phyloP scores from a whole-genome alignment of 2,888 invertebrate genomes.

The Morpho deidamia region DNA sequence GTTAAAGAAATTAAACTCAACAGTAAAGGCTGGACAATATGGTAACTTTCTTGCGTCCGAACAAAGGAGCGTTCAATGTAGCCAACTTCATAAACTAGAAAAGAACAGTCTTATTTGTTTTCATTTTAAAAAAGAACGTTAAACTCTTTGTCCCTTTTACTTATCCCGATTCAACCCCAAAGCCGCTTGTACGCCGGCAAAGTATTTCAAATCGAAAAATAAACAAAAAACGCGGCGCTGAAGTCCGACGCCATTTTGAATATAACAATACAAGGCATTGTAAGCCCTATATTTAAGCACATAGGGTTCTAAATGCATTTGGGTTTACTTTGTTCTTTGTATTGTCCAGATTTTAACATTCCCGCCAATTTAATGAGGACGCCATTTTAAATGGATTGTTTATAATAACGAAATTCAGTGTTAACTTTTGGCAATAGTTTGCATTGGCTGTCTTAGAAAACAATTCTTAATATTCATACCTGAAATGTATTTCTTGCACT shows the following conservation, averaged over 20 bases:
- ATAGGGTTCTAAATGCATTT: slow-evolving; percentile 23
- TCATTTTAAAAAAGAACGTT: slow-evolving; percentile 10
- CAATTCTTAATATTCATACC: too few species aligned
- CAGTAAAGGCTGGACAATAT: background rate
- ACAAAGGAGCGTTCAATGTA: too few species aligned
- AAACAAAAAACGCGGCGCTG: slow-evolving; percentile 41
- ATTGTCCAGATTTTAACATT: slow-evolving; percentile 25
- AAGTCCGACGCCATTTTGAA: slow-evolving; percentile 57
- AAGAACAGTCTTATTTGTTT: slow-evolving; percentile 3
- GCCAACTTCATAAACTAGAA: background rate
- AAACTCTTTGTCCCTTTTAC: slow-evolving; percentile 23
- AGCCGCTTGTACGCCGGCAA: slow-evolving; percentile 37
- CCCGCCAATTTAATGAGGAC: slow-evolving; percentile 44
- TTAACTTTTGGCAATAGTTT: too few species aligned
- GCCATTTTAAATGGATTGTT: slow-evolving; percentile 41
- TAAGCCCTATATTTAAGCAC: slow-evolving; percentile 19
- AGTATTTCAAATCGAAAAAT: slow-evolving; percentile 62
- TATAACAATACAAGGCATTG: slow-evolving; percentile 25
- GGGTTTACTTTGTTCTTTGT: slow-evolving; percentile 14
- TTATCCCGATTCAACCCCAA: slow-evolving; percentile 41
- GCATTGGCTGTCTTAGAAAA: too few species aligned
- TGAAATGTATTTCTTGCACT: too few species aligned
- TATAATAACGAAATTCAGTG: slow-evolving; percentile 5
- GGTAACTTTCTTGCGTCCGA: too few species aligned
- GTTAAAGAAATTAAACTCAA: too few species aligned